These are phyloP conservation scores for Argyrosomus japonicus DNA, from an alignment of 2,113 vertebrate species.

Conservation along the genomic window DNA sequence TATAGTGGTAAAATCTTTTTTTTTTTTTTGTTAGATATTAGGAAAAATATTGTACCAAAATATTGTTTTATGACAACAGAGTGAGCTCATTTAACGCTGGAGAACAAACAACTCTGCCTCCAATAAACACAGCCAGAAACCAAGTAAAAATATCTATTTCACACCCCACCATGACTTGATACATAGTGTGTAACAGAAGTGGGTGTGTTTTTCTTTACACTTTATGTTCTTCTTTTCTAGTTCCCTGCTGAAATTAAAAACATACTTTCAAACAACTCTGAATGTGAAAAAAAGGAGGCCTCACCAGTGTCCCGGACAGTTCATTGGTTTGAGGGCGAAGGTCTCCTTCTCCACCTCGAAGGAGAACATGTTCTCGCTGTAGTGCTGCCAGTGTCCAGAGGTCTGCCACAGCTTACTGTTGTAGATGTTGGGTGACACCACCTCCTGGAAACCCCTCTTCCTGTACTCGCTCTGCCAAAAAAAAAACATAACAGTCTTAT, in stretches of 20 bases:
- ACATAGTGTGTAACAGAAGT: neutral
- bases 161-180: constrained; percentile 1
- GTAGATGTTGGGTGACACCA: constrained; percentile 96
- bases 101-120: neutral
- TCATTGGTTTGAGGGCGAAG: constrained; percentile 98
- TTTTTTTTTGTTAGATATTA: neutral
- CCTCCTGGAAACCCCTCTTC: constrained; percentile 96
- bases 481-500: neutral
- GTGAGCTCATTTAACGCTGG: neutral
- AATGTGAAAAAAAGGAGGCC: neutral
- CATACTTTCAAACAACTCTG: neutral
- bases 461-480: constrained; percentile 90
- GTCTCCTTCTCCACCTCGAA: constrained; percentile 97
- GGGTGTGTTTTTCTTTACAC: neutral
- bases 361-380: constrained; percentile 99
- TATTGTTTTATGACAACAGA: neutral
- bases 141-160: constrained; percentile 1
- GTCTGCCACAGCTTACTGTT: constrained; percentile 98
- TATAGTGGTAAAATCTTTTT: neutral
- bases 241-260: neutral
- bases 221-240: neutral
- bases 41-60: neutral
- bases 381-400: constrained; percentile 98
- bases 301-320: constrained; percentile 98
- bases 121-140: neutral